These are phyloP conservation scores for Ophraella communa DNA, from an alignment of 2,888 invertebrate species.

Conservation along the genomic window DNA sequence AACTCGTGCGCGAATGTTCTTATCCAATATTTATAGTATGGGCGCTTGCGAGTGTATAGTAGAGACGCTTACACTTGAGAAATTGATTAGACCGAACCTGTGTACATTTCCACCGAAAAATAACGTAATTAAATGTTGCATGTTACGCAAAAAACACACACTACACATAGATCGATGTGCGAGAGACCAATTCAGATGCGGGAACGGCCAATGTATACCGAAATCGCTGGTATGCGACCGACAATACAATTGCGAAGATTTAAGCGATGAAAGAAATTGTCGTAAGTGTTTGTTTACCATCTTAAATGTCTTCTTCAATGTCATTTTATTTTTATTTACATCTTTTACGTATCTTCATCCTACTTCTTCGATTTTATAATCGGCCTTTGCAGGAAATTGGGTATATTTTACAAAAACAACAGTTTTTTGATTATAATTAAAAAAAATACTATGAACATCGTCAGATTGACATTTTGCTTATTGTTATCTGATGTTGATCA, in stretches of 20 bases:
- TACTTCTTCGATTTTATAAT: conserved; percentile 15
- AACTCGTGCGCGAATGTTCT: too few relatives aligned
- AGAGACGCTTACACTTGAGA: background rate
- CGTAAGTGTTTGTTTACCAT: conserved; percentile 47
- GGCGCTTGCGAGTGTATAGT: background rate
- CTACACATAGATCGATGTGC: conserved; percentile 63
- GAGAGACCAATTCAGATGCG: conserved; percentile 73
- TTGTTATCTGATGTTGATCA: too few relatives aligned
- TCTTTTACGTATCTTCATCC: conserved; percentile 12
- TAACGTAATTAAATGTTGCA: conserved; percentile 33
- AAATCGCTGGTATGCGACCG: conserved; percentile 66
- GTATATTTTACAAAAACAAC: background rate
- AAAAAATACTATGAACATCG: too few relatives aligned
- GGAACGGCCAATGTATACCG: conserved; percentile 64
- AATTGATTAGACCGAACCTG: too few relatives aligned
- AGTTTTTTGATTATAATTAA: background rate
- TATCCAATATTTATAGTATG: too few relatives aligned
- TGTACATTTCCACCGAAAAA: background rate
- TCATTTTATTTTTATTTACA: too few relatives aligned
- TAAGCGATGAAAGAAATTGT: conserved; percentile 65
- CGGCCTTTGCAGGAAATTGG: background rate
- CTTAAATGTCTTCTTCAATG: conserved; percentile 12
- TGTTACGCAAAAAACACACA: conserved; percentile 29
- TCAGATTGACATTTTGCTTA: too few relatives aligned
- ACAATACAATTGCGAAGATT: conserved; percentile 65